phyloP scores from a whole-genome alignment of 2,888 invertebrate genomes.

The Sphinx pinastri region DNA sequence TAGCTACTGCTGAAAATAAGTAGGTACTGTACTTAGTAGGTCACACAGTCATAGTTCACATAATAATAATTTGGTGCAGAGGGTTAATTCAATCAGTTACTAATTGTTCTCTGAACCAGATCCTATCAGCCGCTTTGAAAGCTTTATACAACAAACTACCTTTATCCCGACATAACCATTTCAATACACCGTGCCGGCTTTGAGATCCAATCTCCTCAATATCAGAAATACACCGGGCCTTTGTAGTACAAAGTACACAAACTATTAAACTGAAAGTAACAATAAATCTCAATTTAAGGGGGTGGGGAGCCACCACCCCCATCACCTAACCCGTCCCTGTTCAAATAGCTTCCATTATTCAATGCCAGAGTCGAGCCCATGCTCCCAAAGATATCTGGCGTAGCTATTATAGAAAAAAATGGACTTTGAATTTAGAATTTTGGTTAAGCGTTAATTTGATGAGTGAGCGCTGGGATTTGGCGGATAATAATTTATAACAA shows the following conservation, averaged over 20 bases:
- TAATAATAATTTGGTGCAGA: too few relatives aligned
- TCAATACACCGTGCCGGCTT: neutral
- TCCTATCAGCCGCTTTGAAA: too few relatives aligned
- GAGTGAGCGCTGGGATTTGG: slow-evolving; percentile 23
- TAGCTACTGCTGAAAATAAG: too few relatives aligned
- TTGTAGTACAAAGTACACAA: slow-evolving; percentile 9
- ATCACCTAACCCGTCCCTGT: slow-evolving; percentile 14
- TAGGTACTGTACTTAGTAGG: too few relatives aligned
- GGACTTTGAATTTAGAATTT: slow-evolving; percentile 19
- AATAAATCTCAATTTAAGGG: slow-evolving; percentile 24
- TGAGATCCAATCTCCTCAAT: neutral
- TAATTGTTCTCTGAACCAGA: too few relatives aligned
- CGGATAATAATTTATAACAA: slow-evolving; percentile 17
- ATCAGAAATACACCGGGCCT: neutral
- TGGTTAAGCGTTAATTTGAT: slow-evolving; percentile 25
- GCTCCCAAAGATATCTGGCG: slow-evolving; percentile 32
- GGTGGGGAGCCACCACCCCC: neutral
- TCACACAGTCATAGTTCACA: too few relatives aligned
- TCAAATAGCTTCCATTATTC: slow-evolving; percentile 38
- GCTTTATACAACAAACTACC: too few relatives aligned
- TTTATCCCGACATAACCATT: neutral
- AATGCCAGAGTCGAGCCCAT: slow-evolving; percentile 34
- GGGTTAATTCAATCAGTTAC: too few relatives aligned
- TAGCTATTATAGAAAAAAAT: slow-evolving; percentile 26
- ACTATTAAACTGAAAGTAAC: slow-evolving; percentile 21